Evolutionary conservation across 2,113 vertebrate genomes (phyloP), one percentile per base, ranked within the genome.

Genomic region (Sylvia atricapilla): DNA sequence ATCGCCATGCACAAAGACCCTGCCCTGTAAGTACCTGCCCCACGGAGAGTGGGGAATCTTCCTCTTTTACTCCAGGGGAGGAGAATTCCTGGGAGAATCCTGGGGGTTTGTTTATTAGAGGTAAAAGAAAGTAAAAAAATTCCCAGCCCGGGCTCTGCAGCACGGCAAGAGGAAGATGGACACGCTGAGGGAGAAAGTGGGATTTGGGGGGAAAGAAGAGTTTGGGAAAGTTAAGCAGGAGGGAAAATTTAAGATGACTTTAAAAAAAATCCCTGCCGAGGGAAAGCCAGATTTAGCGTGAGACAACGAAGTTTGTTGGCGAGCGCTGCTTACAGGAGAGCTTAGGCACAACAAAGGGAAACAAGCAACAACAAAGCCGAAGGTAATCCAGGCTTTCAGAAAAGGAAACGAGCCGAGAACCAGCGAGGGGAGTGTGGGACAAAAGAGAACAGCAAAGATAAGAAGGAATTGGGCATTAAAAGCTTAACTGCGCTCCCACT

Each of bases 1-100:
- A 97, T 99, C 33, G 46, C 97, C 4, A 41, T 37, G 46, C 98
- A 99, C 93, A 97, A 96, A 43, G 92, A 96, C 31, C 84, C 93
- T 21, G 15, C 93, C 15, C 52, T 94, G 98, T 99, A 96, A 79
- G 92, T 89, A 81, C 44, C 44, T 4, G 2, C 17, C 56, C 73
- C 47, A 23, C 16, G 9, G 17, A 23, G 33, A 8, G 49, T 5
- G 59, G 18, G 50, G 39, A 1, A 58, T 27, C n/a, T 22, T 24
- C 31, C 2, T 15, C 28, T 27, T 50, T 39, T 28, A 6, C 39
- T 79, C 24, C 41, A n/a, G 37, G 35, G 23, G 15, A n/a, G n/a
- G 60, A 69, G 14, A 11, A 5, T 16, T 13, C 35, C 9, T 6
- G 49, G 50, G 44, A 9, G 9, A 23, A 22, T 30, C 75, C 53